Evolutionary conservation across 2,888 invertebrate species (phyloP), one percentile per base, ranked within the genome.

Genomic region (Zaprionus lineosus): DNA sequence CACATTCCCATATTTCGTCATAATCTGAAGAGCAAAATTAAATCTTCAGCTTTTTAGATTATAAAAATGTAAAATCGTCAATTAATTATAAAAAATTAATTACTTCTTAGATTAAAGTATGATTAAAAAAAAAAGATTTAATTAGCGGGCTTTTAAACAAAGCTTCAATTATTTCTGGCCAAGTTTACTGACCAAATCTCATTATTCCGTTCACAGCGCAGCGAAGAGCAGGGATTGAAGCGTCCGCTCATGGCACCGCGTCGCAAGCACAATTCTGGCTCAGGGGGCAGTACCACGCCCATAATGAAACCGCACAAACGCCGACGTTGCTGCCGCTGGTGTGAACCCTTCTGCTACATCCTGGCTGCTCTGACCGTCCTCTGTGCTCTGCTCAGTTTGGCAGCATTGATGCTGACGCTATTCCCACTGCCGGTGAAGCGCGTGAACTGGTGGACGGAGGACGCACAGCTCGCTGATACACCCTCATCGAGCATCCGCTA

Each of bases 171-270:
- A n/a, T n/a, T n/a, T n/a, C n/a, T n/a, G n/a, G n/a, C n/a, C n/a
- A n/a, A n/a, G n/a, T n/a, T n/a, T n/a, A n/a, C n/a, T n/a, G n/a
- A n/a, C n/a, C n/a, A n/a, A n/a, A n/a, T n/a, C n/a, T n/a, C n/a
- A n/a, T n/a, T n/a, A n/a, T n/a, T n/a, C 0, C 19, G 11, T 84
- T 47, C 61, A 21, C 53, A 93, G 91, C 88, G 93, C 52, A 92
- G 92, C 51, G 93, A 94, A 78, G 94, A 94, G 68, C 91, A 93
- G 70, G 93, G 93, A 2, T 92, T 94, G 1, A 94, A 94, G 87
- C 91, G 93, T 53, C 94, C 94, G 0, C 88, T 95, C 14, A 95
- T 95, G 94, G 93, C 94, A 8, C 94, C 94, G 1, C 91, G 94
- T 48, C 91, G 93, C 72, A 94, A 93, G 85, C 88, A 89, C 33